phyloP scores from a whole-genome alignment of 2,797 vertebrate genomes.

The Micromesistius poutassou region DNA sequence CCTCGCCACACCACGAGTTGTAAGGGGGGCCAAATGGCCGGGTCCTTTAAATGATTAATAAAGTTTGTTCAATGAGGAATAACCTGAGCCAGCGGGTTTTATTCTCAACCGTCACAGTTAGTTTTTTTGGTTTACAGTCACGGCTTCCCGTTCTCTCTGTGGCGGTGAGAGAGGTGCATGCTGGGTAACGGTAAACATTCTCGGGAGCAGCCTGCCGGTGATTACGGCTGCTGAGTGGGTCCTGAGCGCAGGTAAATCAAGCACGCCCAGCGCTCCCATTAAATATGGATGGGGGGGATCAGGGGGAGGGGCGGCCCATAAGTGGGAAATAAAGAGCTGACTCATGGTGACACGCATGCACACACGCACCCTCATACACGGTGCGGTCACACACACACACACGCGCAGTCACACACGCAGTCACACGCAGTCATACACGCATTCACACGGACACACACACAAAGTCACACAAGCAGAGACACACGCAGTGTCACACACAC shows the following conservation, averaged over 20 bases:
- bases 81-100: background rate
- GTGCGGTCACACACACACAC: background rate
- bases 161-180: background rate
- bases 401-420: background rate
- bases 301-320: conserved; percentile 7
- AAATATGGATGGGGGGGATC: conserved; percentile 40
- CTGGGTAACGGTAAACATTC: background rate
- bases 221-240: conserved; percentile 25
- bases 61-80: background rate
- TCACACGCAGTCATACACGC: background rate
- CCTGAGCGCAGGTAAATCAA: conserved; percentile 37
- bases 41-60: background rate
- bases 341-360: conserved; percentile 21
- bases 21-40: background rate
- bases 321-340: conserved; percentile 46
- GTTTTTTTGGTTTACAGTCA: background rate
- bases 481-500: too few relatives aligned
- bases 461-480: too few relatives aligned
- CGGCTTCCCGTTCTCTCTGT: background rate
- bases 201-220: conserved; percentile 19
- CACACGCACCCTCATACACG: background rate
- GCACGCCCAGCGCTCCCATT: conserved; percentile 31
- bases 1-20: background rate
- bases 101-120: background rate
- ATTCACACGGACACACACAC: background rate